Conservation (phyloP, 2,797 vertebrate species). For the Spatula clypeata region DNA sequence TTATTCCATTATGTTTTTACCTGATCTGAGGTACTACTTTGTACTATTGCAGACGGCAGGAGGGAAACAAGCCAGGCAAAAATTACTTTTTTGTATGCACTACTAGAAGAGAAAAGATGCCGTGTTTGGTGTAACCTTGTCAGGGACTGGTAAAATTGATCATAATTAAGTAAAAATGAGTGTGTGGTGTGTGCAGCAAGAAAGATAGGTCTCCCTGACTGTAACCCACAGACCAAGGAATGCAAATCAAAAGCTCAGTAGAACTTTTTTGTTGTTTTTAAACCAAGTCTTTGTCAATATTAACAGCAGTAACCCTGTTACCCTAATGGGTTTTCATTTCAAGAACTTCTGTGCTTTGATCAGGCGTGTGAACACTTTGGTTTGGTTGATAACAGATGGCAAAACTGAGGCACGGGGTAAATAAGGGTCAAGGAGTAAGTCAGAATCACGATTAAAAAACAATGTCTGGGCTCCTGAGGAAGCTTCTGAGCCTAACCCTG, state of each 20-base stretch:
- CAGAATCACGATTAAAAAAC: neutral
- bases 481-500: neutral
- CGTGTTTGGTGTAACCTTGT: slow-evolving; percentile 10
- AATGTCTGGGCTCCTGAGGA: neutral
- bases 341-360: slow-evolving; percentile 1
- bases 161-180: neutral
- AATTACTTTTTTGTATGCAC: neutral
- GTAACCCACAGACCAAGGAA: neutral
- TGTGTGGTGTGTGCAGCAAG: neutral
- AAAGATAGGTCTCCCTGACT: neutral
- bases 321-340: neutral
- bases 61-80: neutral
- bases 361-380: neutral
- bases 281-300: neutral
- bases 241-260: neutral
- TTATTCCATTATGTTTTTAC: neutral
- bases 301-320: neutral
- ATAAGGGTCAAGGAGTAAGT: neutral
- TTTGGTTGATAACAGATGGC: neutral
- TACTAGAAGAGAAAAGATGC: neutral
- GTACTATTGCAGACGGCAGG: neutral
- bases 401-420: neutral
- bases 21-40: neutral
- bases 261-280: neutral
- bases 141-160: slow-evolving; percentile 31